phyloP scores from a whole-genome alignment of 2,797 vertebrate species.

The Bradypus variegatus region DNA sequence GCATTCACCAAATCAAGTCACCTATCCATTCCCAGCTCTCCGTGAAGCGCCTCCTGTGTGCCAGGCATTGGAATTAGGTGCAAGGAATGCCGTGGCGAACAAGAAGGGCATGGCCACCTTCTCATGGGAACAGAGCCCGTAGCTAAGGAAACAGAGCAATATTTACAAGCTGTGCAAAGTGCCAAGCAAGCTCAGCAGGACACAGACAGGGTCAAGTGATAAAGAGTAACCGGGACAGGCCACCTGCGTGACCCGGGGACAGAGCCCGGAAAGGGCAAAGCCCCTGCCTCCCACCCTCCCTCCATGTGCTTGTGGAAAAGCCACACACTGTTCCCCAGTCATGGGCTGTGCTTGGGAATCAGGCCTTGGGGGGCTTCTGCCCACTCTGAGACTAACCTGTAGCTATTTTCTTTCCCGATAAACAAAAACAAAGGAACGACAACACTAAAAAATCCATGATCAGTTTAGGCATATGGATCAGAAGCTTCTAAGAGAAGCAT shows the following conservation, averaged over 20 bases:
- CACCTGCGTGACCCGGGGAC: accelerated
- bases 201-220: accelerated
- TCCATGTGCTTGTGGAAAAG: background rate
- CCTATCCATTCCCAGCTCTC: accelerated
- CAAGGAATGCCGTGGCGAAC: accelerated
- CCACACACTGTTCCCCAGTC: background rate
- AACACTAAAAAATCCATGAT: background rate
- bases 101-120: background rate
- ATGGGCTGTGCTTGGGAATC: no score
- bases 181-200: background rate
- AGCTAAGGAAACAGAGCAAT: background rate
- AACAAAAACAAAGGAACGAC: background rate
- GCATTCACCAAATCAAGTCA: background rate
- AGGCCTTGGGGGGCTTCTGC: accelerated
- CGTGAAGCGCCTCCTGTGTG: background rate
- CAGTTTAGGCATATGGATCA: background rate
- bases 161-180: accelerated
- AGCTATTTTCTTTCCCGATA: background rate
- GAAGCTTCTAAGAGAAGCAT: background rate
- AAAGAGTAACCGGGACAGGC: accelerated
- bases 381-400: accelerated
- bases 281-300: no score
- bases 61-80: accelerated
- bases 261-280: accelerated
- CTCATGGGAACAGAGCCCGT: no score